Evolutionary conservation across 2,113 vertebrate species (phyloP), one percentile per base, ranked within the genome.

Genomic region (Australoheros scitulus): DNA sequence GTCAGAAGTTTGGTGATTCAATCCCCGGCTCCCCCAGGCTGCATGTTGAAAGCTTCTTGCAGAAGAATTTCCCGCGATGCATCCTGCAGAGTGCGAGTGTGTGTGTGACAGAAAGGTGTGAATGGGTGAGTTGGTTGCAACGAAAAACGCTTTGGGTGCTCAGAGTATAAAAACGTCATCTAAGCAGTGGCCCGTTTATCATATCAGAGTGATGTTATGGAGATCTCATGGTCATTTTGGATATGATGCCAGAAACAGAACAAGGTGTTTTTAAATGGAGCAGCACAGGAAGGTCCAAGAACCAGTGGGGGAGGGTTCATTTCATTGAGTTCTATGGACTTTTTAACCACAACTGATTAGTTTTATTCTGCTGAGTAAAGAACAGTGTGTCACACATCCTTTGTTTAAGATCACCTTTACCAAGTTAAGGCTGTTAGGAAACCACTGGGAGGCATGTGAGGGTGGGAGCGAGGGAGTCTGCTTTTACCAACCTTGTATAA

Each of bases 91-190:
- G 61, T 0, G 6, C 9, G n/a, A 41, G 36, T 41, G 36, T 41
- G 61, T 22, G 61, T 14, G 20, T 22, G 20, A 38, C 11, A 64
- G 61, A 41, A 64, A 64, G 0, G 61, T 41, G 34, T 2, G 61
- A 22, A 14, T 41, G 34, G 3, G 11, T 0, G 34, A 22, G 34
- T 11, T 38, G 20, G 6, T 63, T 0, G 11, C 36, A 3, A 18
- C n/a, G 38, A 63, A 38, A 38, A 34, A 3, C 36, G 61, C 6
- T 63, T 0, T 20, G 0, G 2, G 18, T 61, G 20, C 32, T 38
- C 18, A n/a, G 3, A n/a, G 61, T 13, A 38, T 18, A n/a, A 32
- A 63, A 0, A 3, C 13, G 18, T 3, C 3, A 38, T 38, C 9
- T 36, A 36, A 0, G 11, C 0, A 34, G 60, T 20, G 60, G 17